Conservation (phyloP, 2,888 invertebrate species). For the Sclerodermus sp. region DNA sequence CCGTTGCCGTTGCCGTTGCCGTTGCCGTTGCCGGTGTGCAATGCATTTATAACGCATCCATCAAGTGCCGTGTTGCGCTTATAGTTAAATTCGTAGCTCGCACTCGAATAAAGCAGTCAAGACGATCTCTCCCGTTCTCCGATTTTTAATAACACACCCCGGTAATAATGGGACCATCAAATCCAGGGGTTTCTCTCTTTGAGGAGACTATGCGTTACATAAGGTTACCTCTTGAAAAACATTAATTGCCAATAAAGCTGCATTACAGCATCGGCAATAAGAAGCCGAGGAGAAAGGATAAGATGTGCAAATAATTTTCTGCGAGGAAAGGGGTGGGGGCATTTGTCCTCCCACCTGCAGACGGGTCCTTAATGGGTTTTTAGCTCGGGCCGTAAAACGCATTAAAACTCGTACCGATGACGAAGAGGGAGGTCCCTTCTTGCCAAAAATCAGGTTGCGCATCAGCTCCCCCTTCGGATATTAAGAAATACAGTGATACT, state of each 20-base stretch:
- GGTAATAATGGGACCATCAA: too few species aligned
- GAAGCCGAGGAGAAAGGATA: slow-evolving; percentile 4
- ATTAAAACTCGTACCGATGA: slow-evolving; percentile 54
- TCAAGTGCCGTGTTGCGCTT: too few species aligned
- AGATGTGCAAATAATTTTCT: slow-evolving; percentile 27
- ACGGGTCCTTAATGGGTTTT: slow-evolving; percentile 50
- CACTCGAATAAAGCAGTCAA: too few species aligned
- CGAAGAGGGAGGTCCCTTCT: slow-evolving; percentile 48
- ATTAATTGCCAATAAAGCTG: not conserved
- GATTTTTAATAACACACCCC: too few species aligned
- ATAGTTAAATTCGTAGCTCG: too few species aligned
- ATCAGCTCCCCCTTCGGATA: slow-evolving; percentile 32
- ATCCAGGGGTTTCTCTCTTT: too few species aligned
- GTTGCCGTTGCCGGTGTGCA: too few species aligned
- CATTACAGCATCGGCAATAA: not conserved
- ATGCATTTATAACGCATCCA: too few species aligned
- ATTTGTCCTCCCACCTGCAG: slow-evolving; percentile 38
- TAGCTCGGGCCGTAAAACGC: slow-evolving; percentile 50
- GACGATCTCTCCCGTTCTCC: too few species aligned
- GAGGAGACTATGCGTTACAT: too few species aligned
- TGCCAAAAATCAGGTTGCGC: slow-evolving; percentile 51
- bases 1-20: too few species aligned
- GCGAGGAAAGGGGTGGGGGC: slow-evolving; percentile 22
- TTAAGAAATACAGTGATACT: slow-evolving; percentile 40
- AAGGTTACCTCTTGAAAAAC: not conserved